A percentile compares a stretch with the other conserved stretches of the same genome.
These are phyloP conservation scores for Myotis davidii DNA, from an alignment of 2,113 vertebrate genomes.

Conservation along the genomic window DNA sequence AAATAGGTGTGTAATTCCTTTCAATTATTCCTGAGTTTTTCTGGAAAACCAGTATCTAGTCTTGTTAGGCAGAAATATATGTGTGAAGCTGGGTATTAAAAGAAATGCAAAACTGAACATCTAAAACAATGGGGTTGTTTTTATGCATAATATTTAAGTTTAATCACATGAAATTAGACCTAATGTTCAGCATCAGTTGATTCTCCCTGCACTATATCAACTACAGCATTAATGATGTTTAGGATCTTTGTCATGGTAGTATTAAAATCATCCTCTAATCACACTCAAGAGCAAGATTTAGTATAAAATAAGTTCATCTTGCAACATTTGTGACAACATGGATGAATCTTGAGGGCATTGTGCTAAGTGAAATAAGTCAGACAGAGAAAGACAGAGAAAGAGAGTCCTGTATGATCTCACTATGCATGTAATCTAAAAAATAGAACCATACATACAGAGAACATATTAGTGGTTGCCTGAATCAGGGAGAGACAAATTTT, in stretches of 20 bases:
- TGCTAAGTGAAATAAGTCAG: background rate
- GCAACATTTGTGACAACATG: background rate
- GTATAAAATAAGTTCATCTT: background rate
- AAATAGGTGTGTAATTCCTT: background rate
- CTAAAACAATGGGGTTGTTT: background rate
- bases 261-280: background rate
- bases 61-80: background rate
- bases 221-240: background rate
- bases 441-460: background rate
- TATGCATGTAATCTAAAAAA: background rate
- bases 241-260: background rate
- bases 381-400: background rate
- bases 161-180: conserved; percentile 7
- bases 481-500: background rate
- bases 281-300: background rate
- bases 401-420: background rate
- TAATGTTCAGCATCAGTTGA: background rate
- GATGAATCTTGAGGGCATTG: background rate
- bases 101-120: background rate
- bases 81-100: background rate
- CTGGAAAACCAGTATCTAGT: background rate
- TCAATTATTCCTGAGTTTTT: background rate
- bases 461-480: background rate
- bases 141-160: background rate
- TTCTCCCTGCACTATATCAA: background rate